Evolutionary conservation across 1,140 invertebrate genomes (phyloP).

Genomic region (Aleiodes sp.): DNA sequence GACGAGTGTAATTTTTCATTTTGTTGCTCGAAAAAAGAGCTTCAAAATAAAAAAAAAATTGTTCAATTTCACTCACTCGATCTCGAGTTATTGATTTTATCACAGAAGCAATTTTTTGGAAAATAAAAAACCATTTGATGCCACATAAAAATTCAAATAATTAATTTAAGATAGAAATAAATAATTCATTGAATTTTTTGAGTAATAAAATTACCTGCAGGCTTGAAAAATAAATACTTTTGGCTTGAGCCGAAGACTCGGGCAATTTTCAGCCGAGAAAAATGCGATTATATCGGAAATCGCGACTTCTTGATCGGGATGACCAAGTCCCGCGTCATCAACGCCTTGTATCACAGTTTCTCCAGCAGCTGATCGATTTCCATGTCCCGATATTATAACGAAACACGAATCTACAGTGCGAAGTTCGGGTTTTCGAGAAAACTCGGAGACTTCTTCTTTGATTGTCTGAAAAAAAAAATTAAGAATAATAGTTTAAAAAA

Average conservation of each 20-base stretch:
- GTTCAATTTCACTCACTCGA: too few relatives aligned
- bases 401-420: slow-evolving; percentile 66
- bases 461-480: slow-evolving; percentile 55
- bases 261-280: slow-evolving; percentile 72
- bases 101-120: too few relatives aligned
- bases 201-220: slow-evolving; percentile 68
- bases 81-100: too few relatives aligned
- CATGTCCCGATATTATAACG: slow-evolving; percentile 71
- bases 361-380: slow-evolving; percentile 46
- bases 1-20: too few relatives aligned
- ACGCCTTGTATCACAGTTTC: slow-evolving; percentile 50
- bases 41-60: too few relatives aligned
- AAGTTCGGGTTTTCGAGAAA: slow-evolving; percentile 55
- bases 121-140: too few relatives aligned
- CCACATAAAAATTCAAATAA: neutral
- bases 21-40: too few relatives aligned
- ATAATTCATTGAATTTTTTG: neutral
- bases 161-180: neutral
- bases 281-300: slow-evolving; percentile 66
- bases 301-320: slow-evolving; percentile 41
- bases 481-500: neutral
- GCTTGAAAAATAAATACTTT: slow-evolving; percentile 84
- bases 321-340: slow-evolving; percentile 37
- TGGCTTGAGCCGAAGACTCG: slow-evolving; percentile 72
- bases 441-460: slow-evolving; percentile 47